phyloP scores from a whole-genome alignment of 2,888 invertebrate species.

The Xiphydria camelus region DNA sequence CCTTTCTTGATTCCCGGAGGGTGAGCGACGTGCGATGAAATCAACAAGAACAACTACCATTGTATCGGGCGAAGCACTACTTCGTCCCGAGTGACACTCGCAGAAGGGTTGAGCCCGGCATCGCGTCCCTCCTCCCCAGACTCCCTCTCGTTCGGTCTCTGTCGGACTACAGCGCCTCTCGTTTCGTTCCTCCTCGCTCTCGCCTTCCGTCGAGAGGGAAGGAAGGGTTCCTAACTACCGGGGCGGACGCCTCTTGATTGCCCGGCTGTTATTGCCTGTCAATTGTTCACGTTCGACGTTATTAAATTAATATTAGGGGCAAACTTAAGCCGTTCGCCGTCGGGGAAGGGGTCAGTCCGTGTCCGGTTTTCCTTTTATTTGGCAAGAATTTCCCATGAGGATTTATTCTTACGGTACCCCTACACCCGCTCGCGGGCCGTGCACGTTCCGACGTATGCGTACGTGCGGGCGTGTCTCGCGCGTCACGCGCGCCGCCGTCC shows the following conservation, averaged over 20 bases:
- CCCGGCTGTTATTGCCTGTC: constrained; percentile 55
- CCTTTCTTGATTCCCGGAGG: constrained; percentile 44
- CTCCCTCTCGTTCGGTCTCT: constrained; percentile 29
- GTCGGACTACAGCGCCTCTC: too few relatives aligned
- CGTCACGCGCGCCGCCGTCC: too few relatives aligned
- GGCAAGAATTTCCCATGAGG: constrained; percentile 45
- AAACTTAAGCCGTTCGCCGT: constrained; percentile 22
- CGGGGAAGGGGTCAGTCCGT: constrained; percentile 29
- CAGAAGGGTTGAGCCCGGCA: constrained; percentile 45
- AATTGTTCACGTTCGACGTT: constrained; percentile 51
- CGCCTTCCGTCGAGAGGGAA: constrained; percentile 2
- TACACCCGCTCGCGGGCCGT: not conserved
- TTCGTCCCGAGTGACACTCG: constrained; percentile 51
- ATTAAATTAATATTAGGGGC: constrained; percentile 56
- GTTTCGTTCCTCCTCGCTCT: constrained; percentile 11
- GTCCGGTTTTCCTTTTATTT: constrained; percentile 47
- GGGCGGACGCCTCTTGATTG: constrained; percentile 48
- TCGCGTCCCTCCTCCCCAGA: constrained; percentile 4
- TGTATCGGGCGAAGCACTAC: constrained; percentile 43
- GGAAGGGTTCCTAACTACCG: constrained; percentile 39
- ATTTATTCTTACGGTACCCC: constrained; percentile 20
- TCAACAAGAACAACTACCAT: constrained; percentile 55
- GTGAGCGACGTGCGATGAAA: constrained; percentile 53
- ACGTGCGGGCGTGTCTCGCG: too few relatives aligned
- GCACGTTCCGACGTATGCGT: not conserved